Evolutionary conservation across 2,888 invertebrate species (phyloP), one percentile per base, ranked within the genome.

Genomic region (Luperina testacea): DNA sequence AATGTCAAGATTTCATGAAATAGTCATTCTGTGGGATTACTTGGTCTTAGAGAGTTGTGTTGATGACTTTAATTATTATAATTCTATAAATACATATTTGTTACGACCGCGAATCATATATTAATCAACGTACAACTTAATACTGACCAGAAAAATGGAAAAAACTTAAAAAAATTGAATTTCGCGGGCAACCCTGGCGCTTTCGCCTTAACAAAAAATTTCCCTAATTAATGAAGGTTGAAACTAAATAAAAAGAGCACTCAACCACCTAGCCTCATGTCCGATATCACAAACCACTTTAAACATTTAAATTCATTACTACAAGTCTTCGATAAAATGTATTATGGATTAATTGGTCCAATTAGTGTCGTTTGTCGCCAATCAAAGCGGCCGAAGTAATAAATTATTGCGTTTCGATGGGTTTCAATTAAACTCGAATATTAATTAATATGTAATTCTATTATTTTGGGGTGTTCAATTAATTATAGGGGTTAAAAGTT

Each of bases 391-490:
- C n/a, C 51, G 70, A 24, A 68, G 71, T 80, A 80, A 88, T 83
- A 61, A 84, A 84, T 86, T 79, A 80, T 63, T 86, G 68, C 65
- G 78, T 78, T 82, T 76, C 78, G 83, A 81, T 79, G 68, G 72
- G n/a, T 81, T 87, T 78, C 73, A 77, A 87, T 88, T 83, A 70
- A 82, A 80, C 42, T 77, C 27, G 70, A 67, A 81, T 76, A 81
- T 83, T 81, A 80, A 82, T 86, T 86, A 78, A 78, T 85, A n/a
- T n/a, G n/a, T n/a, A 78, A 82, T 86, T 77, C 72, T 69, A 87
- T 86, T 87, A 84, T 75, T 78, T 84, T 65, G 72, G 53, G 65
- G 64, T 57, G 68, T 72, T 79, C 59, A 71, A 77, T 70, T 67
- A 63, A 78, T 70, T 64, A 59, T 68, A 53, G 57, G 51, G 72